Conservation (phyloP, 2,113 vertebrate genomes). For the Vicugna pacos region DNA sequence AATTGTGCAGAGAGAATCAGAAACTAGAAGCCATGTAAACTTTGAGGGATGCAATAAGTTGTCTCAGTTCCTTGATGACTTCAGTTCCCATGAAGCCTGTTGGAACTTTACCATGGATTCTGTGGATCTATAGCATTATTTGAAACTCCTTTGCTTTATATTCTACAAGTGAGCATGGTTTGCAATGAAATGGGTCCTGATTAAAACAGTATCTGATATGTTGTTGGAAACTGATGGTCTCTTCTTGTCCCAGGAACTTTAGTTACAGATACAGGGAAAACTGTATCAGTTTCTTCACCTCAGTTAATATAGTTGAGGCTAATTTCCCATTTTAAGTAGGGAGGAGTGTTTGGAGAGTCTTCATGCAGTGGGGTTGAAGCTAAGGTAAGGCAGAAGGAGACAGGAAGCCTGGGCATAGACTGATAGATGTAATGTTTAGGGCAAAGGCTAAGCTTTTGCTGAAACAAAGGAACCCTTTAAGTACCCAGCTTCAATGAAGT, state of each 20-base stretch:
- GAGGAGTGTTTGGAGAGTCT: neutral
- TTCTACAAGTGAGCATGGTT: neutral
- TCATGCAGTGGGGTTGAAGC: neutral
- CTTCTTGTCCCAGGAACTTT: neutral
- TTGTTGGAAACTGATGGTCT: neutral
- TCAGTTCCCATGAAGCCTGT: neutral
- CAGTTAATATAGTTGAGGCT: neutral
- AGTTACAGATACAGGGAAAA: neutral
- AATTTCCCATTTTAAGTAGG: neutral
- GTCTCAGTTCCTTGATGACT: neutral
- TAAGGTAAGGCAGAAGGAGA: neutral
- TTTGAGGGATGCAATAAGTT: neutral
- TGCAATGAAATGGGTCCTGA: neutral
- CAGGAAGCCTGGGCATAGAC: neutral
- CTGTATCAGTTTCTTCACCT: neutral
- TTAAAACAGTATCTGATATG: neutral
- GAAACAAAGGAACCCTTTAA: neutral
- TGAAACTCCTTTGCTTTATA: neutral
- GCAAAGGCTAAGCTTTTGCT: neutral
- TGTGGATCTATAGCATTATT: neutral
- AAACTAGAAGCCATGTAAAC: neutral
- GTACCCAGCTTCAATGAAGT: neutral
- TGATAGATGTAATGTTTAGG: neutral
- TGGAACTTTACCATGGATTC: neutral
- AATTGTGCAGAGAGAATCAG: neutral